Base-by-base conservation (phyloP, 2,888 invertebrate species). In the Diarsia rubi region DNA sequence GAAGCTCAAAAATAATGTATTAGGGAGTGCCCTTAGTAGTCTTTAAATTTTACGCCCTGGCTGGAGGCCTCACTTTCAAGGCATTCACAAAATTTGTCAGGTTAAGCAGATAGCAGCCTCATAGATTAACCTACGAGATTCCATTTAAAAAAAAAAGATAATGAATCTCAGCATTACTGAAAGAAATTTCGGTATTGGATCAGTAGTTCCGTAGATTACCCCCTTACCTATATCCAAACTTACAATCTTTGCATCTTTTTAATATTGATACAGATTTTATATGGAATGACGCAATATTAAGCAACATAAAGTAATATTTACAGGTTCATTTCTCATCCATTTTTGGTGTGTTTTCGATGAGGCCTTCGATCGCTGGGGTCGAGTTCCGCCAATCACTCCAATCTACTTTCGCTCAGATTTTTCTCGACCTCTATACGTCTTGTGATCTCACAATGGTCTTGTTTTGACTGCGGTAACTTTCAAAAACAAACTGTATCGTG, bases 381-480 rank as follows among this genome's bases (percentile, higher is more conserved):
- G 88, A 91, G 93, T 95, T 95, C 95, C 95, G 94, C 95, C 94
- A 92, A 88, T 95, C 95, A 93, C 66, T 67, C 37, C 24, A 45
- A 45, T 85, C 87, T 90, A 94, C 95, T 95, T 95, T 95, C 95
- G 93, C 93, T 94, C 93, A 90, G 91, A 91, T 94, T 94, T 94
- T 95, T 92, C 94, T 88, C 91, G 94, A 94, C 94, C 93, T 93
- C 91, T 92, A 90, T 90, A 90, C 65, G 78, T 70, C 86, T 86
- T 72, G 70, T 85, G 88, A 88, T 90, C 86, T 85, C 86, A 88
- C 88, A 91, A 91, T 91, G 88, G 90, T 90, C 91, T 91, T 90
- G 90, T 91, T 91, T 91, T 89, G 89, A 82, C 86, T 85, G 86
- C 82, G 86, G 85, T 88, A 82, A 91, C 91, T 91, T 91, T 91